These are phyloP conservation scores for Chroicocephalus ridibundus DNA, from an alignment of 2,113 vertebrate genomes.

Conservation along the genomic window DNA sequence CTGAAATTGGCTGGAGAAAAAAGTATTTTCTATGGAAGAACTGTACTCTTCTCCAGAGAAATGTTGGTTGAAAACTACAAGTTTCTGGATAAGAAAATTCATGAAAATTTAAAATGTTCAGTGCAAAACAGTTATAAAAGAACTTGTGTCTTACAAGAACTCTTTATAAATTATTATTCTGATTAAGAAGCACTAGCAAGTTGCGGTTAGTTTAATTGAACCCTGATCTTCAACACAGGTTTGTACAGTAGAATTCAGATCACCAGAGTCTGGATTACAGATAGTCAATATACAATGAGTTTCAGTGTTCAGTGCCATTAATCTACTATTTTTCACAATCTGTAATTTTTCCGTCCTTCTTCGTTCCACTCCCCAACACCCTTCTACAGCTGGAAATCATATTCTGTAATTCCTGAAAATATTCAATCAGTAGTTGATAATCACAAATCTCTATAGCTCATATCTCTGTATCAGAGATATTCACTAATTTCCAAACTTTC, in stretches of 20 bases:
- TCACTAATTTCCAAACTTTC: not conserved
- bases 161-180: not conserved
- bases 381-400: not conserved
- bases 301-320: not conserved
- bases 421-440: not conserved
- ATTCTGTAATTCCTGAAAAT: not conserved
- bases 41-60: not conserved
- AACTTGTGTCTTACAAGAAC: not conserved
- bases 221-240: not conserved
- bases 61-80: not conserved
- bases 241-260: not conserved
- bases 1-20: not conserved
- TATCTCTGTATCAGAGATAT: not conserved
- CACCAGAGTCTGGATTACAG: not conserved
- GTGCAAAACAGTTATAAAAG: not conserved
- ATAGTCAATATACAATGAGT: not conserved
- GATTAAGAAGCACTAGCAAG: not conserved
- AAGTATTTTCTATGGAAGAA: not conserved
- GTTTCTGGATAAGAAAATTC: not conserved
- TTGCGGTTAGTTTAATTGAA: not conserved
- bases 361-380: not conserved
- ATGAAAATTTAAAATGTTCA: not conserved
- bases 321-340: not conserved
- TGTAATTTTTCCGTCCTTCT: not conserved
- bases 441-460: not conserved